Evolutionary conservation across 2,797 vertebrate genomes (phyloP).

Genomic region (Buphagus erythrorhynchus): DNA sequence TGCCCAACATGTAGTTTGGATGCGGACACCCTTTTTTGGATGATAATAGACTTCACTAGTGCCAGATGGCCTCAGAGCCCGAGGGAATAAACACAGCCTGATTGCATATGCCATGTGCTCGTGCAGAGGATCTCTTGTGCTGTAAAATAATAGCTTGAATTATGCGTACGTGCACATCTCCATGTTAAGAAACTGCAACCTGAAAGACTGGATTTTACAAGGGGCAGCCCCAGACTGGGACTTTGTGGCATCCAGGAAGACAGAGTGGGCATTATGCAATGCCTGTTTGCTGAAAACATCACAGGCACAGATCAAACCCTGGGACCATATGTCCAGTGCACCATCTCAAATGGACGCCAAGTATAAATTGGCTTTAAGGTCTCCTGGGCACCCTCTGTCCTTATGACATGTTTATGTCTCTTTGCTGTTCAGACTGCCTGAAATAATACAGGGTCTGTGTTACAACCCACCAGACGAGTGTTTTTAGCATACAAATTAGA

Average conservation of each 20-base stretch:
- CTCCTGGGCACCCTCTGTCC: not conserved
- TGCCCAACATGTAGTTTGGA: constrained; percentile 45
- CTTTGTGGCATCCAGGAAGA: not conserved
- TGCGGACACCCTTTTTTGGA: constrained; percentile 45
- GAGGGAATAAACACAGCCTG: constrained; percentile 12
- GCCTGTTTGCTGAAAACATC: not conserved
- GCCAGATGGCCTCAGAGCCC: constrained; percentile 34
- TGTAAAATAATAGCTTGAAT: not conserved
- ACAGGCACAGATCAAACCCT: not conserved
- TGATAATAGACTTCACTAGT: constrained; percentile 43
- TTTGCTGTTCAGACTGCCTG: not conserved
- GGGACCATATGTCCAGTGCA: not conserved
- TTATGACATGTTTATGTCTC: not conserved
- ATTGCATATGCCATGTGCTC: not conserved
- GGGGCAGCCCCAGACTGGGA: not conserved
- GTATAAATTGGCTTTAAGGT: not conserved
- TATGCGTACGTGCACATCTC: not conserved
- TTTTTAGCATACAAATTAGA: constrained; percentile 24
- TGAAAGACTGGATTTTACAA: not conserved
- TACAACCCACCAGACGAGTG: not conserved
- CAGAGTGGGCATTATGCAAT: not conserved
- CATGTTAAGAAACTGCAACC: not conserved
- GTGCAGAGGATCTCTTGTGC: not conserved
- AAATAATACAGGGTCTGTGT: not conserved
- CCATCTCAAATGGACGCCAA: not conserved